phyloP scores from a whole-genome alignment of 64 coral and sea anemone species.

The Exaiptasia diaphana region DNA sequence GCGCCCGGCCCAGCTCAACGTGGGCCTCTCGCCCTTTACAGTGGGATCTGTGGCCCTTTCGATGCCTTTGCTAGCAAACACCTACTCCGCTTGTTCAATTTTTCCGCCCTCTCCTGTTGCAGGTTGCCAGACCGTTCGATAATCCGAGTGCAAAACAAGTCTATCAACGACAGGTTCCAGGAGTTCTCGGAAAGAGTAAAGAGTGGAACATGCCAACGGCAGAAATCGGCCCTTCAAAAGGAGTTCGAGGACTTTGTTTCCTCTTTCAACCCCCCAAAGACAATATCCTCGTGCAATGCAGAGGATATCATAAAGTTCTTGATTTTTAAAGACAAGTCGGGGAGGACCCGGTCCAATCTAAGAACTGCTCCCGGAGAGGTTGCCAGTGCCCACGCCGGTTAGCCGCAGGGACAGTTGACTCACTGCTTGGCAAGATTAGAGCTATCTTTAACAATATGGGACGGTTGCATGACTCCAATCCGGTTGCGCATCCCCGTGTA shows the following conservation, averaged over 20 bases:
- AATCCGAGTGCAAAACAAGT: neutral
- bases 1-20: too few relatives aligned
- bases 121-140: neutral
- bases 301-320: constrained; percentile 40
- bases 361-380: neutral
- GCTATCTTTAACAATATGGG: constrained; percentile 32
- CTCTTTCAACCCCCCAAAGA: neutral
- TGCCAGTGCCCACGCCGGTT: constrained; percentile 30
- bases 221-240: neutral
- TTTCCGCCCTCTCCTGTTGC: neutral
- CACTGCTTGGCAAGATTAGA: neutral
- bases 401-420: constrained; percentile 31
- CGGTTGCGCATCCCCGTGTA: neutral
- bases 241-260: neutral
- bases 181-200: neutral
- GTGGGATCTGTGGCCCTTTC: constrained; percentile 23
- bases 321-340: neutral
- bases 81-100: too few relatives aligned
- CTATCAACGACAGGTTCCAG: neutral
- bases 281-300: neutral
- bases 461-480: neutral
- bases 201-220: neutral
- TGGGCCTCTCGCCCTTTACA: neutral
- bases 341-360: neutral
- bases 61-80: neutral